These are phyloP conservation scores for Choloepus didactylus DNA, from an alignment of 2,797 vertebrate genomes.

Conservation along the genomic window DNA sequence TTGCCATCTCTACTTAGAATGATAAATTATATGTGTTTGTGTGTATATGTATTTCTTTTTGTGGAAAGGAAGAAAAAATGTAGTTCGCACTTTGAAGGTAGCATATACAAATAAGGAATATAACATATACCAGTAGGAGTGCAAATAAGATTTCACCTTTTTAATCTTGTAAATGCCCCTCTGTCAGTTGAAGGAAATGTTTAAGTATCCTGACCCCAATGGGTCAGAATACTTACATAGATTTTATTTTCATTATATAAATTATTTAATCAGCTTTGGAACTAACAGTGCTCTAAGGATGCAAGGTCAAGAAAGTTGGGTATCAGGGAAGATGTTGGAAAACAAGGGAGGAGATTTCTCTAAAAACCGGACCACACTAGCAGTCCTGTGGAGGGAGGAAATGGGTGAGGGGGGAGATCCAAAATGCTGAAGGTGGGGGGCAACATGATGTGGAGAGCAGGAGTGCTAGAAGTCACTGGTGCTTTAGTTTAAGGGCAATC, in stretches of 20 bases:
- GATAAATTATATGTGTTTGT: no score
- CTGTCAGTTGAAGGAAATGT: neutral
- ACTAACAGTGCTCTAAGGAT: neutral
- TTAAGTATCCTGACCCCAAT: neutral
- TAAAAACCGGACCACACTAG: neutral
- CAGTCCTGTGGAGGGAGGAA: neutral
- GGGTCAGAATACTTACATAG: neutral
- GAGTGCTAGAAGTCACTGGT: neutral
- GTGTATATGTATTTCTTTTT: neutral
- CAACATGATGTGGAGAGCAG: neutral
- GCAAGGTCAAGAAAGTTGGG: neutral
- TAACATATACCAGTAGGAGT: neutral
- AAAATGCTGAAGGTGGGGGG: neutral
- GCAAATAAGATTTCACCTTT: neutral
- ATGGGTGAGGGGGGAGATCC: neutral
- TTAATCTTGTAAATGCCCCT: neutral
- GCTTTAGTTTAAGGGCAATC: neutral
- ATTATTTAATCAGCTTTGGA: neutral
- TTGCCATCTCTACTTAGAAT: neutral
- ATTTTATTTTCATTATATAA: neutral
- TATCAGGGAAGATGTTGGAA: neutral
- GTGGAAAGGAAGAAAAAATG: neutral
- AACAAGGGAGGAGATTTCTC: neutral
- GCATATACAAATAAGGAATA: neutral
- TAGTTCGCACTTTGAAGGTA: neutral